Evolutionary conservation across 2,113 vertebrate genomes (phyloP).

Genomic region (Pomatostomus ruficeps): DNA sequence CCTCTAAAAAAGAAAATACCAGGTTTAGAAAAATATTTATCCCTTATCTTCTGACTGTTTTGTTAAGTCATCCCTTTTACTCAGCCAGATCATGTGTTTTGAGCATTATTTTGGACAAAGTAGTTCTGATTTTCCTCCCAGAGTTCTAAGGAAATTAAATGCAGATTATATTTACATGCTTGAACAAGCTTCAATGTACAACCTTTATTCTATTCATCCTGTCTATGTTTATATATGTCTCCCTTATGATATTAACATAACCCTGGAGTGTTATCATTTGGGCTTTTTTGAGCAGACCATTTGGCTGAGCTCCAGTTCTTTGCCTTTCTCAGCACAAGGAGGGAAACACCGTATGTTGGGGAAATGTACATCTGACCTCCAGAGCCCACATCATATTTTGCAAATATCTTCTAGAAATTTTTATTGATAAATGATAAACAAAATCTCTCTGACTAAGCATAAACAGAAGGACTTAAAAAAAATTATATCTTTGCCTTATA

Average conservation of each 20-base stretch:
- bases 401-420: neutral
- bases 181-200: neutral
- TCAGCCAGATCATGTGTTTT: neutral
- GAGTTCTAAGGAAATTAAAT: neutral
- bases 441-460: neutral
- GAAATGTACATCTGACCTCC: neutral
- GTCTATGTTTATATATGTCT: neutral
- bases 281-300: neutral
- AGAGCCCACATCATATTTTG: neutral
- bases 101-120: neutral
- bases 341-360: neutral
- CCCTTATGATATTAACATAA: neutral
- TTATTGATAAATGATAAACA: neutral
- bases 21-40: neutral
- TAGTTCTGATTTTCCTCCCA: neutral
- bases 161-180: neutral
- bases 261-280: neutral
- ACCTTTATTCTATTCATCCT: neutral
- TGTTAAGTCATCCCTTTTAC: neutral
- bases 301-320: neutral
- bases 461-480: neutral
- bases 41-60: neutral
- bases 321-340: neutral
- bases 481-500: neutral
- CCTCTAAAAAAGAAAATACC: neutral